Percentiles rank a stretch among this genome's conserved stretches.
phyloP scores from a whole-genome alignment of 2,113 vertebrate genomes.

The Tretioscincus oriximinensis region DNA sequence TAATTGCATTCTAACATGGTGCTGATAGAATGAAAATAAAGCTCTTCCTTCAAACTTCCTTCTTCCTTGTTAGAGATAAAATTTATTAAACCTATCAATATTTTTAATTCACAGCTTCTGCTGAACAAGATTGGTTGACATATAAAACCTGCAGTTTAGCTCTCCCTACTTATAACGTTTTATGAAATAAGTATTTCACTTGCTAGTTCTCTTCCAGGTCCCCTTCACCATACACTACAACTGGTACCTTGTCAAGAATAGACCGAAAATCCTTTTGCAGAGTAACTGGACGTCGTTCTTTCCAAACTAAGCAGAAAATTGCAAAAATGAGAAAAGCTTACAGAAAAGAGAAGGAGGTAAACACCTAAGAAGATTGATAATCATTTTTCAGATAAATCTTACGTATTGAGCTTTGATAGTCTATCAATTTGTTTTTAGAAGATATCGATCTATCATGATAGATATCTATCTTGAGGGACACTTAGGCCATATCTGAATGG shows the following conservation, averaged over 20 bases:
- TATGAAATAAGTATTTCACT: neutral
- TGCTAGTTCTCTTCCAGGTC: slow-evolving; percentile 35
- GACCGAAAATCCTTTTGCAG: neutral
- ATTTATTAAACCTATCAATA: too few species aligned
- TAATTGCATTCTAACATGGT: neutral
- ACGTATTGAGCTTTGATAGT: neutral
- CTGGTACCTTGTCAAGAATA: neutral
- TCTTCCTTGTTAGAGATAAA: too few species aligned
- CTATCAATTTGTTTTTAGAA: neutral
- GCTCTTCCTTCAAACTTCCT: too few species aligned
- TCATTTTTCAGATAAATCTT: neutral
- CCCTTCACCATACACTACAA: slow-evolving; percentile 23
- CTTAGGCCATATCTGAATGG: too few species aligned
- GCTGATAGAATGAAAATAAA: neutral
- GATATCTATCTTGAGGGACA: too few species aligned
- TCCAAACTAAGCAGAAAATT: slow-evolving; percentile 40
- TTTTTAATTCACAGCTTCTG: too few species aligned
- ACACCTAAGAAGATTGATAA: neutral
- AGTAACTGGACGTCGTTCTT: slow-evolving; percentile 34
- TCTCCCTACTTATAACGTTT: neutral
- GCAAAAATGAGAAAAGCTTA: slow-evolving; percentile 49
- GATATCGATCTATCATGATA: too few species aligned
- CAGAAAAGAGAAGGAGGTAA: slow-evolving; percentile 16
- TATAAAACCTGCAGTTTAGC: too few species aligned
- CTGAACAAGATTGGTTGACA: too few species aligned